Conservation (phyloP, 2,888 invertebrate species). For the Lamellibrachia satsuma region DNA sequence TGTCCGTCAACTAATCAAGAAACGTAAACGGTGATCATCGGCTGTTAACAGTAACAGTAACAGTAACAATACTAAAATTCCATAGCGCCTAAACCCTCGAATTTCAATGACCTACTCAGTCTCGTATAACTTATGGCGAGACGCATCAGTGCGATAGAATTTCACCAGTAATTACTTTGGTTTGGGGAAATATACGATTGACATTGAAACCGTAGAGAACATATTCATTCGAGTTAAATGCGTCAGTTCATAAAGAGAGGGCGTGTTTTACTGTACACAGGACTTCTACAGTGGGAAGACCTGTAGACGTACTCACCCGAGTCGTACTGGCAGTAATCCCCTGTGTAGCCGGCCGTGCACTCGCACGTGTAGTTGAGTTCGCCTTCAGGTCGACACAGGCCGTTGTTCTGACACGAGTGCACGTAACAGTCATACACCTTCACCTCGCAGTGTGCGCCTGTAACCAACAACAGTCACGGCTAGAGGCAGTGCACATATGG, state of each 20-base stretch:
- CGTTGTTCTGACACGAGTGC: slow-evolving; percentile 47
- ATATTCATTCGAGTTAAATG: no score
- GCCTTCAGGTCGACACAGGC: slow-evolving; percentile 44
- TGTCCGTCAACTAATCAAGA: slow-evolving; percentile 54
- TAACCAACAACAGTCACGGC: not conserved
- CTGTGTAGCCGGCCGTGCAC: slow-evolving; percentile 47
- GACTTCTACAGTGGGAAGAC: no score
- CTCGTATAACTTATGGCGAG: not conserved
- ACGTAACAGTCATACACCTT: slow-evolving; percentile 37
- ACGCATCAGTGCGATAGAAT: not conserved
- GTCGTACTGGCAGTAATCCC: slow-evolving; percentile 43
- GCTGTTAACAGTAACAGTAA: not conserved
- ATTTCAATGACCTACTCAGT: no score
- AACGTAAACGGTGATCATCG: not conserved
- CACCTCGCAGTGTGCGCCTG: slow-evolving; percentile 38
- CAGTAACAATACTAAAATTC: no score
- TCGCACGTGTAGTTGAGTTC: slow-evolving; percentile 45
- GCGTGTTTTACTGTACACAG: no score
- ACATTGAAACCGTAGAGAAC: not conserved
- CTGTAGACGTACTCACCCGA: slow-evolving; percentile 40
- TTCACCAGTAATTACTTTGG: no score
- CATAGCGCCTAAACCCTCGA: no score
- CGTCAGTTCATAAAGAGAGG: no score
- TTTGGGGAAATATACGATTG: not conserved
- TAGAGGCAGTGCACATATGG: not conserved